Percentiles rank a stretch among this genome's conserved stretches.
These are phyloP conservation scores for Macropis europaea DNA, from an alignment of 2,888 invertebrate genomes.

Conservation along the genomic window DNA sequence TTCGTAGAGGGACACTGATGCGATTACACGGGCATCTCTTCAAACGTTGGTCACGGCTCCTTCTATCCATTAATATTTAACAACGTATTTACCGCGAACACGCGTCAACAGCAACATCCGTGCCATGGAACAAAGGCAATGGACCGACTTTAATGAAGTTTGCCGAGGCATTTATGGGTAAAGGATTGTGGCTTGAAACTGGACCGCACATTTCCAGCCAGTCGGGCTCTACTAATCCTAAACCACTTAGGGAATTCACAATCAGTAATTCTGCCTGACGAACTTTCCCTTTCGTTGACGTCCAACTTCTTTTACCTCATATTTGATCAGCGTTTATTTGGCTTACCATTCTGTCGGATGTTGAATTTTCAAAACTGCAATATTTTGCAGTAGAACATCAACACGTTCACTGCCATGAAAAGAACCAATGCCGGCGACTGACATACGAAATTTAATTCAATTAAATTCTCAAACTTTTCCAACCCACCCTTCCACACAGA, in stretches of 20 bases:
- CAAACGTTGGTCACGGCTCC: constrained; percentile 7
- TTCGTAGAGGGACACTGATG: constrained; percentile 10
- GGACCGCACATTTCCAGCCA: constrained; percentile 20
- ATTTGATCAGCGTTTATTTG: background rate
- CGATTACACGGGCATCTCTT: constrained; percentile 21
- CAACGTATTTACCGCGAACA: constrained; percentile 21
- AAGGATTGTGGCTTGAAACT: constrained; percentile 21
- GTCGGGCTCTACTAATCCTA: constrained; percentile 19
- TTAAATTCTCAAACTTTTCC: too few species aligned
- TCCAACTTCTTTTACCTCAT: background rate
- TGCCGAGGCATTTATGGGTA: constrained; percentile 38
- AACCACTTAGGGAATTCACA: constrained; percentile 19
- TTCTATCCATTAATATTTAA: constrained; percentile 32
- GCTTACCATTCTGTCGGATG: background rate
- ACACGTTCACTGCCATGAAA: too few species aligned
- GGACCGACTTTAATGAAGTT: constrained; percentile 51
- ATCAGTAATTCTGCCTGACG: constrained; percentile 9
- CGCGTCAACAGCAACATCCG: constrained; percentile 2
- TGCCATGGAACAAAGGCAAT: constrained; percentile 13
- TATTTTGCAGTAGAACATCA: too few species aligned
- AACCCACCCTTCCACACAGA: too few species aligned
- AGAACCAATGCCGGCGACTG: too few species aligned
- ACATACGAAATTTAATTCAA: too few species aligned
- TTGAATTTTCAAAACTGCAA: background rate
- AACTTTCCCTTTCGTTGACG: background rate